Conservation (phyloP, 1,140 invertebrate genomes). For the Hestina assimilis region DNA sequence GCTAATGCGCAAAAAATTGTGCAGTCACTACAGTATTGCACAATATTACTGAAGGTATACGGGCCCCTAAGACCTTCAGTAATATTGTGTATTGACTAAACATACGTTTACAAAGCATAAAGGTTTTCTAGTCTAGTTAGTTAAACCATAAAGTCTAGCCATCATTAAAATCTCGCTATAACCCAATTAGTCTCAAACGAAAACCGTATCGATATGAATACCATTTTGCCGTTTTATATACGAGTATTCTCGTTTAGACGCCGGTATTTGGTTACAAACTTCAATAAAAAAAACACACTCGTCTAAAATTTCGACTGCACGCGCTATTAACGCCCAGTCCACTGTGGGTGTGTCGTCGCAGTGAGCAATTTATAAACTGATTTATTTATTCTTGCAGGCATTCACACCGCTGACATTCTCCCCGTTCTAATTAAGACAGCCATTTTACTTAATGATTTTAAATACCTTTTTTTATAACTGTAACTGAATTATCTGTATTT, state of each 20-base stretch:
- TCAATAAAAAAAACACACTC: conserved; percentile 65
- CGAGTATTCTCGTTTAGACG: conserved; percentile 46
- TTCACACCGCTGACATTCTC: conserved; percentile 54
- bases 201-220: conserved; percentile 23
- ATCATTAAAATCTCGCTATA: neutral
- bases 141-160: neutral
- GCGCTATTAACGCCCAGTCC: conserved; percentile 69
- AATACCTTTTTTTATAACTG: conserved; percentile 40
- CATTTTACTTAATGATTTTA: conserved; percentile 61
- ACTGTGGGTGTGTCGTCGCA: conserved; percentile 64
- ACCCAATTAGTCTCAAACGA: conserved; percentile 32
- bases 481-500: conserved; percentile 6
- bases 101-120: too few species aligned
- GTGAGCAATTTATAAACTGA: conserved; percentile 71
- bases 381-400: conserved; percentile 44
- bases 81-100: too few species aligned
- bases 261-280: conserved; percentile 50
- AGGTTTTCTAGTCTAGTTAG: too few species aligned
- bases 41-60: too few species aligned
- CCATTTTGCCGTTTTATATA: conserved; percentile 25
- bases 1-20: too few species aligned
- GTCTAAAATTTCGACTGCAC: conserved; percentile 67
- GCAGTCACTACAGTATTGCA: too few species aligned
- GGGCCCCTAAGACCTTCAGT: too few species aligned
- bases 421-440: conserved; percentile 66